Base-by-base conservation (phyloP, 30 jellyfish, hydroid and myxozoan genomes). In the Cassiopea andromeda region DNA sequence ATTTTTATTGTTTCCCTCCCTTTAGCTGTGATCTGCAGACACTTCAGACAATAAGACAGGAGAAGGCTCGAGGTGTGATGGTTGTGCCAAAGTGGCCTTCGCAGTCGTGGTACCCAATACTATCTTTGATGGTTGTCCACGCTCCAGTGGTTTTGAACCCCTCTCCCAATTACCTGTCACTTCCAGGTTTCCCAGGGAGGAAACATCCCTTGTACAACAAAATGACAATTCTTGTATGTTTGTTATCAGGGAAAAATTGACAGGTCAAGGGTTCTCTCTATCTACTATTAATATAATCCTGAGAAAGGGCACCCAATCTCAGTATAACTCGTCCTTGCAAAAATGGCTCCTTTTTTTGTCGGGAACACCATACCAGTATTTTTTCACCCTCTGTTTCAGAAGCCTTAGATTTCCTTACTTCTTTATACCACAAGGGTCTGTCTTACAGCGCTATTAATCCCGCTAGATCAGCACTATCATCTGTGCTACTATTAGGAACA, bases 381-480 rank as follows among this genome's bases (percentile, higher is more conserved):
- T 44, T 80, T 7, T 18, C 81, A 27, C 74, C 64, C 7, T 3
- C 85, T 43, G 7, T 12, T 9, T 48, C 13, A n/a, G 46, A 57
- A 12, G 84, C 19, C 6, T 17, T 87, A 4, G 89, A 76, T 12
- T 87, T 87, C 64, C 86, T 79, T 46, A 67, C 81, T 8, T 0
- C 17, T 2, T 44, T 61, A 46, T 78, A 44, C 46, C 16, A 71
- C 2, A 45, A 61, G 44, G 81, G 82, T 48, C 81, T 81, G 15
- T 81, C 81, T 14, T 79, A 80, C 43, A 89, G 91, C 60, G 91
- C 96, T 7, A 78, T 89, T 1, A 89, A 89, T 78, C 79, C 81
- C 43, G 96, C 96, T 6, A 78, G 96, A 64, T 75, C 90, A 10
- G 87, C 88, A 1, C 89, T 89, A 19, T 89, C 91, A 1, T 60